Percentiles rank a stretch among this genome's conserved stretches.
These are phyloP conservation scores for Panthera uncia DNA, from an alignment of 2,113 vertebrate species.

Conservation along the genomic window DNA sequence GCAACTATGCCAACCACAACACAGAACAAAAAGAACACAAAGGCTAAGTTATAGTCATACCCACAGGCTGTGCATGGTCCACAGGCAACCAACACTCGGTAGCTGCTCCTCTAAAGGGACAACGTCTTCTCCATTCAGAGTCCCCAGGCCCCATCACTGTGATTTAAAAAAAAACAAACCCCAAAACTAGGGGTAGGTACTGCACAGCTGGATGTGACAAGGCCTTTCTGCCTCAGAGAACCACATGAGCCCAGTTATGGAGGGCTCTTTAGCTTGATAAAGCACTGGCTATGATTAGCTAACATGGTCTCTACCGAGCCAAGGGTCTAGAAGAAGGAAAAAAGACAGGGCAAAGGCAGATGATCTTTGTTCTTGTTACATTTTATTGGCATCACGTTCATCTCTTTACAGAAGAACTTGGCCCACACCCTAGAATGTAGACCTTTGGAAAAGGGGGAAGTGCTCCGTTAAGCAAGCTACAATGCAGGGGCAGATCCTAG, in stretches of 20 bases:
- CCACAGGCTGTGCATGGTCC: neutral
- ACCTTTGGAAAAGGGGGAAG: conserved; percentile 82
- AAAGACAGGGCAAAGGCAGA: conserved; percentile 79
- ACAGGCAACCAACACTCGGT: neutral
- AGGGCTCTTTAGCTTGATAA: neutral
- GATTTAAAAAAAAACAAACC: neutral
- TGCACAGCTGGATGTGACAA: neutral
- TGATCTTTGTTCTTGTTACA: conserved; percentile 86
- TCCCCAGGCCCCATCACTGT: neutral
- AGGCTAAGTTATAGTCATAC: neutral
- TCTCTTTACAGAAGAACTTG: conserved; percentile 90
- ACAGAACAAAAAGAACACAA: neutral
- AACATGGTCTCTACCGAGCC: neutral
- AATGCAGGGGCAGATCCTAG: conserved; percentile 83
- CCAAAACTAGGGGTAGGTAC: neutral
- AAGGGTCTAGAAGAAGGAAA: conserved; percentile 37
- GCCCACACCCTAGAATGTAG: conserved; percentile 86
- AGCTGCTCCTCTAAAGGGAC: neutral
- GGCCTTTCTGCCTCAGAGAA: neutral
- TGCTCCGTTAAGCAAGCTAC: conserved; percentile 87
- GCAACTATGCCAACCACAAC: neutral
- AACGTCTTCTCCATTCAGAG: too few relatives aligned
- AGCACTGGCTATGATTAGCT: neutral
- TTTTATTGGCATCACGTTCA: conserved; percentile 90
- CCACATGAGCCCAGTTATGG: neutral